These are phyloP conservation scores for Lepilemur septentrionalis DNA, from an alignment of 2,797 vertebrate genomes.

Conservation along the genomic window DNA sequence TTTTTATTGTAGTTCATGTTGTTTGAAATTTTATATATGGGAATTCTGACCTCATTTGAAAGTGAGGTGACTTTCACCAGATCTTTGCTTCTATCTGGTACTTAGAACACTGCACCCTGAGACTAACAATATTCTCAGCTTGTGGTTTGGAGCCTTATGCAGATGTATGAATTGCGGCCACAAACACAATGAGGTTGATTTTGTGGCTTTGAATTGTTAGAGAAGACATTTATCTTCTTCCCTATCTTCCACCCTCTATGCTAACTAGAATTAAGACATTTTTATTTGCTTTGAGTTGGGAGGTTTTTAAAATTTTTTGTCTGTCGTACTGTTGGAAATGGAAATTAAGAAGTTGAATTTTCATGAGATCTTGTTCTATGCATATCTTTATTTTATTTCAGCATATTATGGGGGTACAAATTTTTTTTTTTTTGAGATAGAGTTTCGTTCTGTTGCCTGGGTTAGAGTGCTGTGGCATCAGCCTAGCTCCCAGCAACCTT, in stretches of 20 bases:
- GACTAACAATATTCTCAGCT: background rate
- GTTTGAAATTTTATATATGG: background rate
- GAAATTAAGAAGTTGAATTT: background rate
- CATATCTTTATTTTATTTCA: background rate
- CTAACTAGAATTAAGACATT: background rate
- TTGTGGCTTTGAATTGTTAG: background rate
- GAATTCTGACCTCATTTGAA: background rate
- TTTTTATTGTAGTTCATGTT: background rate
- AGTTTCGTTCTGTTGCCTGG: too few relatives aligned
- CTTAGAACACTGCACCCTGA: background rate
- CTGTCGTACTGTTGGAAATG: background rate
- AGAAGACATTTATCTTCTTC: background rate
- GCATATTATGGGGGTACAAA: too few relatives aligned
- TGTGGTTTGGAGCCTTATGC: background rate
- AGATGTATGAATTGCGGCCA: background rate
- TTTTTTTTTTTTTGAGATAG: too few relatives aligned
- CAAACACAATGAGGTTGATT: background rate
- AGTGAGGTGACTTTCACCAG: background rate
- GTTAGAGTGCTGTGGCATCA: too few relatives aligned
- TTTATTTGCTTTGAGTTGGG: background rate
- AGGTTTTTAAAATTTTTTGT: background rate
- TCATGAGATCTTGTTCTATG: background rate
- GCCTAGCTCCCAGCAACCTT: too few relatives aligned
- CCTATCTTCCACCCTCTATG: background rate
- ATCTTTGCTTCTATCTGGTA: background rate